Conservation (phyloP, 2,113 vertebrate genomes). For the Gopherus flavomarginatus region DNA sequence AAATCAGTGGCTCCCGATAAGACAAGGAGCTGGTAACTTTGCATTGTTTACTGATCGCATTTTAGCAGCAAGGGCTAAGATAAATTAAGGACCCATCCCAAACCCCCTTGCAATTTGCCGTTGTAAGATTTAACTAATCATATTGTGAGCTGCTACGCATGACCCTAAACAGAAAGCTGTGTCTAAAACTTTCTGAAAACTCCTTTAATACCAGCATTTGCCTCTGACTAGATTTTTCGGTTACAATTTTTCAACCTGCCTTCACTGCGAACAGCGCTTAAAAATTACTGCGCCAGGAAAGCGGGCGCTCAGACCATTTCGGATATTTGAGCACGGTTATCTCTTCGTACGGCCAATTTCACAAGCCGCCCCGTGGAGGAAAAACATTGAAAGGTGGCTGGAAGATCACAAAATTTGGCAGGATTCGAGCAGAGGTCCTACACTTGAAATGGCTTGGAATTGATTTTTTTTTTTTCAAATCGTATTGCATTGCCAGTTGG, state of each 20-base stretch:
- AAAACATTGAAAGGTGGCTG: not conserved
- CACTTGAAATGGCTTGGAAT: not conserved
- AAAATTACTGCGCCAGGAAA: not conserved
- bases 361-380: no score
- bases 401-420: not conserved
- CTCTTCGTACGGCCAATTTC: not conserved
- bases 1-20: not conserved
- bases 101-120: not conserved
- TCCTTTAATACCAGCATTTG: no score
- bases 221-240: no score
- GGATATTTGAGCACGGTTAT: not conserved
- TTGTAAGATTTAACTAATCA: not conserved
- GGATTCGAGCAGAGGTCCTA: not conserved
- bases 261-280: not conserved
- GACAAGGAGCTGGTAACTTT: not conserved
- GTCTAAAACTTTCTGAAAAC: not conserved
- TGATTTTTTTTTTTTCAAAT: not conserved
- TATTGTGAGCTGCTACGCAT: rapidly evolving
- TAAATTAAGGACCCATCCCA: not conserved
- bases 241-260: not conserved
- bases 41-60: no score
- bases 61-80: not conserved
- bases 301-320: not conserved
- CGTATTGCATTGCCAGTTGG: no score
- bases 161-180: not conserved